A percentile compares a stretch with the other conserved stretches of the same genome.
phyloP scores from a whole-genome alignment of 2,113 vertebrate species.

The Lamprotornis superbus region DNA sequence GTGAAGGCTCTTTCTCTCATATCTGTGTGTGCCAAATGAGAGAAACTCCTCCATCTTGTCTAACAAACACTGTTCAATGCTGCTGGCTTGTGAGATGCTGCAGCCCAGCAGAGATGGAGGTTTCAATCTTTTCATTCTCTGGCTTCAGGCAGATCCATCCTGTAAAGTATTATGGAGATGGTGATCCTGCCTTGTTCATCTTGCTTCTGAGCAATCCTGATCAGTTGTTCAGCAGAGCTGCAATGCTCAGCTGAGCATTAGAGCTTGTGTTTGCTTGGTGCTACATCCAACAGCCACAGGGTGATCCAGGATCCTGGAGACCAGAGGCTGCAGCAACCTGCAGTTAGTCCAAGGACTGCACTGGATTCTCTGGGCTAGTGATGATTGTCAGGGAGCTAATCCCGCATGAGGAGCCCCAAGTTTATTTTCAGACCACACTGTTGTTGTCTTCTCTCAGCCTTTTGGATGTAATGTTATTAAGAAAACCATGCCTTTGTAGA shows the following conservation, averaged over 20 bases:
- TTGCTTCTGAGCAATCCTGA: accelerated
- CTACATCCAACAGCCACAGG: neutral
- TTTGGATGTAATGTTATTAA: neutral
- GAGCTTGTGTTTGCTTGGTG: neutral
- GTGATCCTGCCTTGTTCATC: neutral
- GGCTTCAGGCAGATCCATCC: neutral
- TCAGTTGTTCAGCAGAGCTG: neutral
- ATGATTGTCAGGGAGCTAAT: neutral
- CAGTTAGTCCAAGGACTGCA: neutral
- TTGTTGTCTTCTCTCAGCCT: neutral
- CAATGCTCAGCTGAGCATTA: accelerated
- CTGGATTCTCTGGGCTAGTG: neutral
- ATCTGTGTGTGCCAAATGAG: neutral
- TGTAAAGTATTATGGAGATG: neutral
- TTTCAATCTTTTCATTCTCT: neutral
- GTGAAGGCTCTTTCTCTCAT: neutral
- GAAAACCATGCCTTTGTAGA: neutral
- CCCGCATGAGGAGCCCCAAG: neutral
- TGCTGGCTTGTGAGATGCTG: neutral
- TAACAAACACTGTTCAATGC: accelerated
- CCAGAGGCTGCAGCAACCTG: neutral
- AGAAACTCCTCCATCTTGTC: neutral
- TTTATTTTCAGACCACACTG: neutral
- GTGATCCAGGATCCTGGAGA: neutral
- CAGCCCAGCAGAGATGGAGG: neutral